phyloP scores from a whole-genome alignment of 2,888 invertebrate species.

The Mermis nigrescens region DNA sequence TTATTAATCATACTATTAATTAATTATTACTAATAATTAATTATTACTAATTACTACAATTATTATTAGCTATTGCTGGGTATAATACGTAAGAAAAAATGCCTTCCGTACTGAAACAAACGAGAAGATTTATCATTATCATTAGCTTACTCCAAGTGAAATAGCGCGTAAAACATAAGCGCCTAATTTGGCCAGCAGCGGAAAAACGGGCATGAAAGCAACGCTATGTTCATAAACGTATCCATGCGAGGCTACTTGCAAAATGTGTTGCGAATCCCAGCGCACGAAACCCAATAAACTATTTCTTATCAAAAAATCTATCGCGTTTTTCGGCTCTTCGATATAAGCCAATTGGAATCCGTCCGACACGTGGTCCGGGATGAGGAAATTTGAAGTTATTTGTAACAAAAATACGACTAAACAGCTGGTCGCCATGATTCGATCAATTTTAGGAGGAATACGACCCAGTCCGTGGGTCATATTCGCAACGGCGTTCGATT shows the following conservation, averaged over 20 bases:
- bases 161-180: constrained; percentile 18
- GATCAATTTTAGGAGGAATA: too few species aligned
- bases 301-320: constrained; percentile 35
- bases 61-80: too few species aligned
- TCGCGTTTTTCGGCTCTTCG: constrained; percentile 32
- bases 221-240: constrained; percentile 78
- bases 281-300: constrained; percentile 58
- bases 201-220: constrained; percentile 83
- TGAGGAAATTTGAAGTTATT: constrained; percentile 40
- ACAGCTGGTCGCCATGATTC: background rate
- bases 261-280: constrained; percentile 90
- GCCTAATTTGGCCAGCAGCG: constrained; percentile 44
- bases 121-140: too few species aligned
- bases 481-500: too few species aligned
- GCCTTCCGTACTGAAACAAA: too few species aligned
- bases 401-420: constrained; percentile 6
- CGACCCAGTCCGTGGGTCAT: too few species aligned
- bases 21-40: too few species aligned
- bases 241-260: constrained; percentile 75
- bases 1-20: too few species aligned
- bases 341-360: constrained; percentile 44
- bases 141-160: background rate
- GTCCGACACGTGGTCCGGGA: constrained; percentile 57
- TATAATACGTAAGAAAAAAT: too few species aligned
- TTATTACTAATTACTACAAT: too few species aligned